Base-by-base conservation (phyloP, 2,113 vertebrate species). In the Eudorcas thomsonii region DNA sequence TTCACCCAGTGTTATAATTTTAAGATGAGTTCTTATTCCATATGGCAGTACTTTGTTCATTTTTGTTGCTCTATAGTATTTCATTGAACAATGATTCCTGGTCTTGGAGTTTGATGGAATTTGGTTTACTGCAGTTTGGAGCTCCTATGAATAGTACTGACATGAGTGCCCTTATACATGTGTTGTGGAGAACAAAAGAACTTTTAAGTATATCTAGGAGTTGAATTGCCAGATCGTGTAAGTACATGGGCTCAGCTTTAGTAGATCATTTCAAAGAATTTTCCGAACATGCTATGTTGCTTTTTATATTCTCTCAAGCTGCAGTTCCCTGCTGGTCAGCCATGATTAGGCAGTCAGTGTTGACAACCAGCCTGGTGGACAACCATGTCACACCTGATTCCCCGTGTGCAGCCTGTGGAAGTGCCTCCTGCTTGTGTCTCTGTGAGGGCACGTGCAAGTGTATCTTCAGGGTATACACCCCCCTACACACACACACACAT, bases 211-310 rank as follows among this genome's bases (percentile, higher is more conserved):
- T 67, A 54, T 43, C 10, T 39, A 83, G 43, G 64, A 80, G 43
- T 89, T 14, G 8, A 59, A 88, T 74, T 90, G 78, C 50, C 64
- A 9, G 30, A 55, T 82, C 1, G 3, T 15, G 60, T 62, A 62
- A 62, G 28, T 16, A 62, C 64, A 17, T 21, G 13, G 50, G 9
- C 2, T 60, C n/a, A 39, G 13, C 33, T 84, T 25, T 80, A 90
- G 82, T 16, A 88, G 8, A 43, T 59, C 39, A 81, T n/a, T 78
- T 30, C 86, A 94, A n/a, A 71, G n/a, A 26, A 60, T 59, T 92
- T 89, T 82, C 43, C 39, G 86, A 85, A 57, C 4, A 21, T 85
- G 26, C 23, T 26, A 16, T 83, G 8, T 52, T 90, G 45, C 26
- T 81, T 25, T 93, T 83, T 33, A 28, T 57, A 91, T 86, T 62